Conservation (phyloP, 2,797 vertebrate genomes). For the Betta splendens region DNA sequence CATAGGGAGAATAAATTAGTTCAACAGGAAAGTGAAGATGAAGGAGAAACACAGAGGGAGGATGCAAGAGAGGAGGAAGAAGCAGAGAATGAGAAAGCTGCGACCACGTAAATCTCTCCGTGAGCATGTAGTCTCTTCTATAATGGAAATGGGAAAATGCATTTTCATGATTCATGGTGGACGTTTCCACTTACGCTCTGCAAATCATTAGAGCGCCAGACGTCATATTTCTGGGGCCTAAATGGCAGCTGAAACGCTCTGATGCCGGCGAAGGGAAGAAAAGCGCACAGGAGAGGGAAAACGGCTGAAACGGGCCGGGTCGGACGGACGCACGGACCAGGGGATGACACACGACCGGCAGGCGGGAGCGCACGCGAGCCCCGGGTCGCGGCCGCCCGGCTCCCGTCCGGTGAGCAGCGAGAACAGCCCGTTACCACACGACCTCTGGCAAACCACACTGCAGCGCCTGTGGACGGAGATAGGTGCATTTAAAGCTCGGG, state of each 20-base stretch:
- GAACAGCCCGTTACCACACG: slow-evolving; percentile 46
- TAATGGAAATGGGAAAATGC: slow-evolving; percentile 77
- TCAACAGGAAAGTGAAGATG: slow-evolving; percentile 28
- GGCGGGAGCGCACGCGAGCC: slow-evolving; percentile 21
- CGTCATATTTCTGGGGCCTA: slow-evolving; percentile 73
- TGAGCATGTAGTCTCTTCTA: slow-evolving; percentile 65
- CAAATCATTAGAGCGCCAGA: slow-evolving; percentile 76
- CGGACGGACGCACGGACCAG: slow-evolving; percentile 17
- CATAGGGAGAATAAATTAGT: slow-evolving; percentile 40
- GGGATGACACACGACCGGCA: slow-evolving; percentile 22
- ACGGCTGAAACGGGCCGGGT: slow-evolving; percentile 28
- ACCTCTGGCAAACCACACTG: slow-evolving; percentile 38
- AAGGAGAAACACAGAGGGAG: slow-evolving; percentile 12
- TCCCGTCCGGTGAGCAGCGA: slow-evolving; percentile 43
- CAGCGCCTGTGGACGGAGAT: slow-evolving; percentile 24
- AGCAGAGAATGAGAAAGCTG: slow-evolving; percentile 56
- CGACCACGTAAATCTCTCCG: slow-evolving; percentile 72
- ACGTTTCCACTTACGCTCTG: slow-evolving; percentile 75
- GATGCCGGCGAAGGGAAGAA: slow-evolving; percentile 37
- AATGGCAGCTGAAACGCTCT: slow-evolving; percentile 65
- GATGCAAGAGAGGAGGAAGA: slow-evolving; percentile 35
- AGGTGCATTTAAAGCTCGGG: slow-evolving; percentile 39
- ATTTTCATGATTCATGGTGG: slow-evolving; percentile 79
- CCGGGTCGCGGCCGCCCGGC: slow-evolving; percentile 34
- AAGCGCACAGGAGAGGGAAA: slow-evolving; percentile 6